These are phyloP conservation scores for Callionymus lyra DNA, from an alignment of 2,113 vertebrate genomes.

Conservation along the genomic window DNA sequence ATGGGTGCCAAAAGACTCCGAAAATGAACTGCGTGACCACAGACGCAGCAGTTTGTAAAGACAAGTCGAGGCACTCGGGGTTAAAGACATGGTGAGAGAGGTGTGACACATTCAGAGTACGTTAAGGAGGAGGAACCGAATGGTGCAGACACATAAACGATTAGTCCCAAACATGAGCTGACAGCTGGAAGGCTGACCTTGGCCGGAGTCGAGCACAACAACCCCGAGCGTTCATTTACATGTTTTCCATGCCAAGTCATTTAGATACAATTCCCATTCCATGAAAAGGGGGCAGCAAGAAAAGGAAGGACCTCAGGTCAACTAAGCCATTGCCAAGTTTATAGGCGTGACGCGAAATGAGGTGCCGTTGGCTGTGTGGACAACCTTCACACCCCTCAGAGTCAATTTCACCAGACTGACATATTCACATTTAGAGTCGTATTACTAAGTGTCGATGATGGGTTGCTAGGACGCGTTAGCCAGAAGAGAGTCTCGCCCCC, in stretches of 20 bases:
- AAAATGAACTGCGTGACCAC: neutral
- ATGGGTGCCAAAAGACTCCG: too few species aligned
- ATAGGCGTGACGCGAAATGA: conserved; percentile 57
- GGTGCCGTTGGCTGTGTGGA: conserved; percentile 57
- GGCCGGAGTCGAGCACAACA: conserved; percentile 53
- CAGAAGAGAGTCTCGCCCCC: conserved; percentile 19
- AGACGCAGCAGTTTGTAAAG: conserved; percentile 26
- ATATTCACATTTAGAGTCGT: conserved; percentile 55
- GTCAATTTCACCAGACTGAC: conserved; percentile 37
- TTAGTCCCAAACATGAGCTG: conserved; percentile 57
- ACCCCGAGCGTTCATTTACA: conserved; percentile 62
- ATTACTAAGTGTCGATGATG: conserved; percentile 62
- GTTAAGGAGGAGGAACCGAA: conserved; percentile 45
- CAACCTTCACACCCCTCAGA: conserved; percentile 55
- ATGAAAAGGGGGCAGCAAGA: conserved; percentile 39
- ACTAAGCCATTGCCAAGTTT: conserved; percentile 59
- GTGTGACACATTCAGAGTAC: conserved; percentile 53
- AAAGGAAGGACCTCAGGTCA: conserved; percentile 33
- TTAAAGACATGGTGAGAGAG: conserved; percentile 48
- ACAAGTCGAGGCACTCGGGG: conserved; percentile 39
- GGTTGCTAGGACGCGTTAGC: conserved; percentile 52
- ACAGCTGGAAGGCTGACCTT: conserved; percentile 66
- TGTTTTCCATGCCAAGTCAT: conserved; percentile 69
- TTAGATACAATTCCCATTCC: conserved; percentile 69
- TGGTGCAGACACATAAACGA: conserved; percentile 59